Base-by-base conservation (phyloP, 1,140 invertebrate species). In the Physella acuta region DNA sequence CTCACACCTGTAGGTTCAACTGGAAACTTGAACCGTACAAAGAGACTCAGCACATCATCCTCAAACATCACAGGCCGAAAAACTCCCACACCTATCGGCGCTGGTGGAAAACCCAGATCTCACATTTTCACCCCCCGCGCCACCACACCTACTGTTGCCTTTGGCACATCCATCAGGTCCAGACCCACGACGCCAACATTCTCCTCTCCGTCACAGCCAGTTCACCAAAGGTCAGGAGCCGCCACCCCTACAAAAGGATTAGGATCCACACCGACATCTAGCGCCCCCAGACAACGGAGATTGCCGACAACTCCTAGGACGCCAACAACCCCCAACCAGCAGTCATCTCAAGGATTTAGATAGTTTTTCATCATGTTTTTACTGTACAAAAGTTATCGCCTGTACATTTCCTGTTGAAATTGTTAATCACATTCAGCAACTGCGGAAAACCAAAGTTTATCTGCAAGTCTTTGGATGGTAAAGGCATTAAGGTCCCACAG, bases 41-140 rank as follows among this genome's bases (percentile, higher is more conserved):
- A 78, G 51, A 70, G 76, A 28, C 69, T 78, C 11, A 76, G 75
- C 67, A 75, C 69, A 17, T 78, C 76, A 28, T 75, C 76, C 14
- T 72, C 75, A n/a, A 76, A 70, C 62, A 65, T 78, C 31, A 63
- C 72, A 30, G 70, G 68, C 49, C 73, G 73, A 24, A 70, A 65
- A 53, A 75, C 77, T 65, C 68, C 68, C 58, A 75, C 74, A 34
- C 61, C 74, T 37, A 71, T 61, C 11, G 70, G 71, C 39, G 64
- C 71, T 36, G 33, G 73, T 52, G 28, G 70, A 72, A 65, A 56
- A 8, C 56, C 67, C 0, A 20, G 68, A 62, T 39, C 72, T 33
- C 62, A 55, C 20, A 68, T 62, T 14, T 74, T 71, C 58, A 71
- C 71, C 28, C 69, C 73, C 30, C 68, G 75, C 14, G 67, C 73